Evolutionary conservation across 2,888 invertebrate genomes (phyloP), one percentile per base, ranked within the genome.

Genomic region (Crepidodera aurea): DNA sequence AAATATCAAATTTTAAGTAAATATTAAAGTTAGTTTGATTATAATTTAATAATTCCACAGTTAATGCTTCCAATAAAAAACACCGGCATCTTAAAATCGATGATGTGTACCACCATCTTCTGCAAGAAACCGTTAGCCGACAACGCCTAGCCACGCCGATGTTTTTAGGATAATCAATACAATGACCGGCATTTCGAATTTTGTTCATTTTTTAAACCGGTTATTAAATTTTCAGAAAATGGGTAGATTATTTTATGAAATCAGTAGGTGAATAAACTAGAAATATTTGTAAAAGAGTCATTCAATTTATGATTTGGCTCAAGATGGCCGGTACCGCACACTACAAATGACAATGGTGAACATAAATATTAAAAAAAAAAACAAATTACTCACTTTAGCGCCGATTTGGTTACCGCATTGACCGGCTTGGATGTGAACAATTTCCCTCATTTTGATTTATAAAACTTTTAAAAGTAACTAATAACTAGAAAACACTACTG

Each of bases 351-450:
- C 40, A 44, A 56, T 19, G n/a, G 15, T 25, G 12, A 25, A 25
- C 22, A 42, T 34, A 39, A 27, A 29, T 34, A 63, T 46, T 39
- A 32, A 48, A 64, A 16, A 57, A 39, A 61, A 8, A 60, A 51
- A 29, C 27, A 55, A 62, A 54, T 60, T 57, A 78, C 79, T 83
- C 82, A 94, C 94, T 90, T 94, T 94, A 64, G 94, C 92, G 75
- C 94, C 94, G 79, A 95, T 94, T 83, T 95, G 94, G 81, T 89
- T 88, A 69, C 88, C 88, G 79, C 88, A 88, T 80, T 88, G 88
- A 66, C 88, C 88, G 73, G 91, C 93, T 82, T 95, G 94, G 69
- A 94, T 85, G 82, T 94, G 94, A 73, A 94, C 93, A 76, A 95
- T 94, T 89, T 95, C 94, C 84, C 94, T 89, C 94, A 95, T 94